Conservation (phyloP, 2,888 invertebrate species). For the Cataglyphis rosenhaueri region DNA sequence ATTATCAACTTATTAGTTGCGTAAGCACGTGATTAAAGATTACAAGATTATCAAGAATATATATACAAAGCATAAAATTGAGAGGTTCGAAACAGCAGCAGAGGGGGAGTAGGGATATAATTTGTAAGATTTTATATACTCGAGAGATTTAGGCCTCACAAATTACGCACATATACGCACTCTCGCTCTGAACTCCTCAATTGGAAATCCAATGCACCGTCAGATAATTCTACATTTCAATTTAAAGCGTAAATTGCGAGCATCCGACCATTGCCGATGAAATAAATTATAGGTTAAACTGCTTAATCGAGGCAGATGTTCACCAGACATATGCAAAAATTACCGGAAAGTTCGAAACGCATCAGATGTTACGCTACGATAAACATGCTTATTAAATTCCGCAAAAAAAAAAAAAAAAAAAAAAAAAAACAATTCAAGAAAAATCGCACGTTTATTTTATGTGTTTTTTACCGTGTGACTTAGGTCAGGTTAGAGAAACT, state of each 20-base stretch:
- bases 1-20: constrained; percentile 19
- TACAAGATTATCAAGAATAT: neutral
- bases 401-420: neutral
- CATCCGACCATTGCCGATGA: constrained; percentile 44
- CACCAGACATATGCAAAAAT: constrained; percentile 51
- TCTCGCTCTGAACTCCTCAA: constrained; percentile 23
- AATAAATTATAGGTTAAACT: constrained; percentile 48
- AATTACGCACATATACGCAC: constrained; percentile 35
- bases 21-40: neutral
- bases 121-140: constrained; percentile 25
- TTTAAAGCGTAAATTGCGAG: constrained; percentile 47
- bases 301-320: constrained; percentile 51
- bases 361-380: constrained; percentile 43
- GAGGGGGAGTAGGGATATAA: neutral
- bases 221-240: constrained; percentile 51
- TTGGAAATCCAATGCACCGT: constrained; percentile 38
- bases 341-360: constrained; percentile 37
- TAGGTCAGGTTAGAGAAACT: no score
- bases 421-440: constrained; percentile 28
- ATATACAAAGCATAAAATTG: constrained; percentile 5
- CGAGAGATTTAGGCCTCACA: neutral
- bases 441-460: neutral
- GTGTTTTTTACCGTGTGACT: no score
- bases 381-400: constrained; percentile 38
- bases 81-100: neutral